Base-by-base conservation (phyloP, 1,140 invertebrate genomes). In the Drosophila kikkawai region DNA sequence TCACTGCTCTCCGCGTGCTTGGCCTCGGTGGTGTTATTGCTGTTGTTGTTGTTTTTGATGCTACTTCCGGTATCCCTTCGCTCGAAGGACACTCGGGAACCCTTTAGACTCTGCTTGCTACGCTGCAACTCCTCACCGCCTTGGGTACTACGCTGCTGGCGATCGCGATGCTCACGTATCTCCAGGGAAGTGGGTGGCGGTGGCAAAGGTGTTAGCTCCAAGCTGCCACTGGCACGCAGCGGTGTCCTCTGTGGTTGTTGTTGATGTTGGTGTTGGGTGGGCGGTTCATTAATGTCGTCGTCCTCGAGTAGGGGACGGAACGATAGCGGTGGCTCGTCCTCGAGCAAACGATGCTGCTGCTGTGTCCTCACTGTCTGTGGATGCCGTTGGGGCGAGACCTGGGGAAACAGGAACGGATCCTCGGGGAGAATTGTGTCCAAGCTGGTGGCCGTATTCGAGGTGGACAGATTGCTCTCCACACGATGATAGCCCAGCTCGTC, bases 341-440 rank as follows among this genome's bases (percentile, higher is more conserved):
- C 85, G 5, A 81, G 57, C 53, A 80, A 26, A 12, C 69, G 74
- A 51, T 51, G 48, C 44, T 68, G 36, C 51, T 77, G 80, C 39
- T 74, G 60, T 75, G 67, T 48, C 61, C 67, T 45, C 29, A 70
- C 67, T 58, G 76, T 48, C 58, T 80, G 84, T 44, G 84, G 70
- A 57, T 80, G 83, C 1, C 80, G 79, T 56, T 91, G 87, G 15
- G 88, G 88, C 7, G 75, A 77, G n/a, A 64, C 76, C 69, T 91
- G 87, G 13, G 91, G 82, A 41, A 92, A 91, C 29, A 82, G 73
- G 71, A 91, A 92, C 17, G 91, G 91, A 82, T 93, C 91, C 78
- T 93, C 92, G 7, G 90, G 90, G 13, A 93, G 45, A 58, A 93
- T 91, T 76, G 92, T 93, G 79, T 93, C 92, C 71, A 93, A 80